Evolutionary conservation across 2,888 invertebrate genomes (phyloP).

Genomic region (Drosophila paranaensis): DNA sequence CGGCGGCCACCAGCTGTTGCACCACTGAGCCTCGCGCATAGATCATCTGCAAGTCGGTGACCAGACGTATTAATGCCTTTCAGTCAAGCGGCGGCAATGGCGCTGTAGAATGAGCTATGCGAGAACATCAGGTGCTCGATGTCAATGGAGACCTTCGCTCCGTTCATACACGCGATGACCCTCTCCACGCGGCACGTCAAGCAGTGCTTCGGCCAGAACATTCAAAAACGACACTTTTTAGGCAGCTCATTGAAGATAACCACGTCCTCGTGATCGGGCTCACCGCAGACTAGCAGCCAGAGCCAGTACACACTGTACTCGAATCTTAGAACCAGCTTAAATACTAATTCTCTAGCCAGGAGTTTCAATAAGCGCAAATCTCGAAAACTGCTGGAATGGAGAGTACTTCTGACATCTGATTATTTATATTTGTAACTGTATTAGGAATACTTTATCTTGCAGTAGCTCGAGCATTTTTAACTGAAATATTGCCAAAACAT

Average conservation of each 20-base stretch:
- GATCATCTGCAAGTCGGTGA: constrained; percentile 23
- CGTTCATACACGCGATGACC: not conserved
- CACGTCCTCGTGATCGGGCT: constrained; percentile 1
- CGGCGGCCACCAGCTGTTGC: not conserved
- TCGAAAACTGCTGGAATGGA: not conserved
- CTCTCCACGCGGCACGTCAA: not conserved
- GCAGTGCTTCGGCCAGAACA: not conserved
- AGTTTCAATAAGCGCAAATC: no score
- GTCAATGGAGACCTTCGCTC: constrained; percentile 13
- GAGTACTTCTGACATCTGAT: no score
- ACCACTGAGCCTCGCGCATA: constrained; percentile 2
- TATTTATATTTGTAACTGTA: no score
- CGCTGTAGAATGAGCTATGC: not conserved
- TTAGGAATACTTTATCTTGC: not conserved
- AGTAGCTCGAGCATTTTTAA: not conserved
- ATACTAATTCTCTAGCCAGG: rapidly evolving
- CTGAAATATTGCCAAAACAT: rapidly evolving
- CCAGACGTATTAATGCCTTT: constrained; percentile 1
- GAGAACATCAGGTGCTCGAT: constrained; percentile 9
- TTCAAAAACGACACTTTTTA: rapidly evolving
- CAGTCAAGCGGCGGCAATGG: not conserved
- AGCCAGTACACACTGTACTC: not conserved
- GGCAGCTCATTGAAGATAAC: constrained; percentile 11
- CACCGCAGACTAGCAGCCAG: constrained; percentile 2
- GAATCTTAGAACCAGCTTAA: not conserved